Evolutionary conservation across 2,888 invertebrate genomes (phyloP).

Genomic region (Anthoptus insignis): DNA sequence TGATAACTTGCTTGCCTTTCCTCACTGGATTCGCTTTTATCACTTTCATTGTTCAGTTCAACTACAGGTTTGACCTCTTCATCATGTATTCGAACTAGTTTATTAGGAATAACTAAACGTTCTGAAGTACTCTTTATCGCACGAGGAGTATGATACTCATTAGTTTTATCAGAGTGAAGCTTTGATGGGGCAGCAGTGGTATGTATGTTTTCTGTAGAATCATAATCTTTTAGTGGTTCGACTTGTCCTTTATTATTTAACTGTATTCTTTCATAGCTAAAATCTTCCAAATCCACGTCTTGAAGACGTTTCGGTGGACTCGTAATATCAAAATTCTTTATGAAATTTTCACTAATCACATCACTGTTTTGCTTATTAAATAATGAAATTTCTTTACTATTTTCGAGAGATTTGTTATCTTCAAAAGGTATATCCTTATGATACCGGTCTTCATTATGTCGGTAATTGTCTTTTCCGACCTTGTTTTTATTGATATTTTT

Average conservation of each 20-base stretch:
- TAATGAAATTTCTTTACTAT: conserved; percentile 47
- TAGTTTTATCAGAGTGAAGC: not conserved
- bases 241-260: conserved; percentile 62
- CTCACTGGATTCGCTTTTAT: conserved; percentile 57
- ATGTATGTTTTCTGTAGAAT: conserved; percentile 23
- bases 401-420: conserved; percentile 39
- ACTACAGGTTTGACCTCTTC: conserved; percentile 78
- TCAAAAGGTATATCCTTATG: conserved; percentile 22
- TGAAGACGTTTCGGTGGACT: conserved; percentile 53
- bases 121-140: conserved; percentile 45
- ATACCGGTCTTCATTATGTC: conserved; percentile 30
- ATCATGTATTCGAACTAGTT: conserved; percentile 64
- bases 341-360: not conserved
- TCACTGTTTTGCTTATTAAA: not conserved
- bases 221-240: conserved; percentile 55
- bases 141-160: not conserved
- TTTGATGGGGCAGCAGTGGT: not conserved
- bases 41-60: conserved; percentile 68
- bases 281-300: conserved; percentile 65
- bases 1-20: conserved; percentile 42
- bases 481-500: conserved; percentile 26
- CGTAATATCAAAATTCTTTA: not conserved
- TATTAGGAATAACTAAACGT: conserved; percentile 48
- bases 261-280: conserved; percentile 65
- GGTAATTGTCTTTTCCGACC: conserved; percentile 45